Evolutionary conservation across 2,888 invertebrate genomes (phyloP), one percentile per base, ranked within the genome.

Genomic region (Pristionchus maxplancki): DNA sequence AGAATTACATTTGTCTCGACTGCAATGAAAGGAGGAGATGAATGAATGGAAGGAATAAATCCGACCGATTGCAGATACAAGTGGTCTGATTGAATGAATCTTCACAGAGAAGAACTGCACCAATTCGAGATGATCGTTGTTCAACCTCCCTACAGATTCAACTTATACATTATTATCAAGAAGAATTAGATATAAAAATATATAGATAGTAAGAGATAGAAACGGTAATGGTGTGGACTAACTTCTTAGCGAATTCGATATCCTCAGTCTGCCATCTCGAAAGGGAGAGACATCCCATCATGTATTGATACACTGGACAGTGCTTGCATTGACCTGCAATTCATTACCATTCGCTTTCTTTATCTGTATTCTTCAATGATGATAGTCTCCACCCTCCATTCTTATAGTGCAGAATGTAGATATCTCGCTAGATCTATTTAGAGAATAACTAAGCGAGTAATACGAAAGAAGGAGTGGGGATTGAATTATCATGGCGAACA

Each of bases 261-360:
- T 92, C 92, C 37, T 90, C 89, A 24, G 91, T 50, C 82, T 93
- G 92, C 92, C 92, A 93, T 24, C 91, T 91, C 31, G 91, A 89
- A 11, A 93, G 89, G 24, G 91, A 89, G 50, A 93, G 90, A 86
- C 92, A 93, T 58, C 92, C 92, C 2, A 91, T 90, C 91, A 92
- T 91, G 90, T 91, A 93, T 78, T 93, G 92, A 83, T 93, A 93
- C 53, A 93, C 91, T n/a, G 92, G 92, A 89, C 92, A 92, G 90
- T 93, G 92, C 88, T 93, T 93, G 89, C 92, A 93, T 90, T 93
- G 92, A 48, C 92, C 92, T 93, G 88, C 83, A 92, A 86, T 28
- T n/a, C 4, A 44, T 50, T 15, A n/a, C 3, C 13, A 28, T 34
- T 40, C 5, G 11, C 13, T 74, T 40, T 17, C 13, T 64, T 64